These are phyloP conservation scores for Strix occidentalis DNA, from an alignment of 2,797 vertebrate genomes.

Conservation along the genomic window DNA sequence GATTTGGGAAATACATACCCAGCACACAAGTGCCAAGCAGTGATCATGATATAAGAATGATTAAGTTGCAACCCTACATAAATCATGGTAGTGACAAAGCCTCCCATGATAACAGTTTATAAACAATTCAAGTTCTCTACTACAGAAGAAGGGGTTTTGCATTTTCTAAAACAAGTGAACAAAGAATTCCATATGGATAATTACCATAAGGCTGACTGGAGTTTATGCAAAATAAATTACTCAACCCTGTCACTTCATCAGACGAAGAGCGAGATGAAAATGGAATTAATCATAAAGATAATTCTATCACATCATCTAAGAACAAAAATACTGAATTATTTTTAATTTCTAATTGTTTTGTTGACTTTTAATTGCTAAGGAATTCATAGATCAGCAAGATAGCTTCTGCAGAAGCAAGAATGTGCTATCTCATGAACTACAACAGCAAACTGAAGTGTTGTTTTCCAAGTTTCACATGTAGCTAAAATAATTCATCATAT, in stretches of 20 bases:
- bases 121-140: background rate
- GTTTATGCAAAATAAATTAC: slow-evolving; percentile 10
- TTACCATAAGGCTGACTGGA: background rate
- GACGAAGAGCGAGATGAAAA: background rate
- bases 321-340: background rate
- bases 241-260: background rate
- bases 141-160: background rate
- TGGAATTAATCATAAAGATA: background rate
- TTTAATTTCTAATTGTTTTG: background rate
- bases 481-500: background rate
- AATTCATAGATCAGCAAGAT: background rate
- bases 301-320: background rate
- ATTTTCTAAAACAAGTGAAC: background rate
- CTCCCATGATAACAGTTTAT: background rate
- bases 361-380: background rate
- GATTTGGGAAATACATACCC: background rate
- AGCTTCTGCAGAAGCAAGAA: background rate
- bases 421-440: background rate
- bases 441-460: background rate
- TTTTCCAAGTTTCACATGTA: background rate
- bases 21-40: background rate
- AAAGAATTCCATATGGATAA: slow-evolving; percentile 1
- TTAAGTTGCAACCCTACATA: background rate
- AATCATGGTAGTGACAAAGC: background rate
- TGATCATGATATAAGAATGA: background rate